phyloP scores from a whole-genome alignment of 2,888 invertebrate species.

The Drosophila mayaguana region DNA sequence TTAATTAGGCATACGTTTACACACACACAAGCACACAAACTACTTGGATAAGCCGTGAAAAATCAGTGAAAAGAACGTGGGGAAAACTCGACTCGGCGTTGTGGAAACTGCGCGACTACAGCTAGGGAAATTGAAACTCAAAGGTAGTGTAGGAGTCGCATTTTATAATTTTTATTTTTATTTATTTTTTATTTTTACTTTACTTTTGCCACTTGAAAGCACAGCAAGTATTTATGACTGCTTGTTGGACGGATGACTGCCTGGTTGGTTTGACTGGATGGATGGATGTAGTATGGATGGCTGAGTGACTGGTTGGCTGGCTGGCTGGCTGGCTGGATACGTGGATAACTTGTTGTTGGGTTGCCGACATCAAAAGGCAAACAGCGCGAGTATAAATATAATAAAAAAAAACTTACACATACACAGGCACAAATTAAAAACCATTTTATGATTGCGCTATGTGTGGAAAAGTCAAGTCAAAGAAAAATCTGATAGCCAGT shows the following conservation, averaged over 20 bases:
- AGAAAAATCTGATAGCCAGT: conserved; percentile 40
- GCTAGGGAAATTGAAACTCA: conserved; percentile 47
- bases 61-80: conserved; percentile 67
- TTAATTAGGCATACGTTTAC: conserved; percentile 61
- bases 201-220: conserved; percentile 72
- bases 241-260: conserved; percentile 51
- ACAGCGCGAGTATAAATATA: conserved; percentile 36
- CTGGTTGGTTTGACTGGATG: conserved; percentile 48
- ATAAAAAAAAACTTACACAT: conserved; percentile 19
- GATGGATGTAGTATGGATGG: background rate
- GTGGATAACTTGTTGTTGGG: conserved; percentile 32
- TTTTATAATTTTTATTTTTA: conserved; percentile 62
- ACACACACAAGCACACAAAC: conserved; percentile 33
- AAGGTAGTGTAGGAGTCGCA: conserved; percentile 68
- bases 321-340: conserved; percentile 22
- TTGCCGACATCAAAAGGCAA: conserved; percentile 71
- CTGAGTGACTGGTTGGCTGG: conserved; percentile 20
- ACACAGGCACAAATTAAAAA: conserved; percentile 27
- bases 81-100: conserved; percentile 39
- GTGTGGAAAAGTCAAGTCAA: conserved; percentile 62
- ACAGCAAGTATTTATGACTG: conserved; percentile 77
- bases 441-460: conserved; percentile 51
- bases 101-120: conserved; percentile 51
- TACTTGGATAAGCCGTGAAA: conserved; percentile 42
- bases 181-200: conserved; percentile 22